phyloP scores from a whole-genome alignment of 2,113 vertebrate species.

The Onychostruthus taczanowskii region DNA sequence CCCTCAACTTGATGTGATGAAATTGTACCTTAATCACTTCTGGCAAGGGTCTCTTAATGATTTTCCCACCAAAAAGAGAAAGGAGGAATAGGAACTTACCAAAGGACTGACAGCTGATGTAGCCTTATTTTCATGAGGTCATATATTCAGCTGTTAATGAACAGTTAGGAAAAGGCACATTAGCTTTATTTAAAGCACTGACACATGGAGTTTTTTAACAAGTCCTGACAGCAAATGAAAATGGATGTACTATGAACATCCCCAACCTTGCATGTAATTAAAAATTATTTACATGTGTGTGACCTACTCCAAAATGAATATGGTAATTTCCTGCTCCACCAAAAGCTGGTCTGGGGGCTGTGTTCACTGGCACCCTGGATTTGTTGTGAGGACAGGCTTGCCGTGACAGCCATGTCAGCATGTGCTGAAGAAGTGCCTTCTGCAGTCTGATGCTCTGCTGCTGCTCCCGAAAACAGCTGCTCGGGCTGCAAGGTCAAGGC shows the following conservation, averaged over 20 bases:
- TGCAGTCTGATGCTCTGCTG: not conserved
- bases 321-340: not conserved
- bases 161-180: not conserved
- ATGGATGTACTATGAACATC: not conserved
- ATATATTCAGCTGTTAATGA: not conserved
- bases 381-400: not conserved
- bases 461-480: not conserved
- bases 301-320: not conserved
- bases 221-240: not conserved
- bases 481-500: not conserved
- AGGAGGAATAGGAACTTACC: not conserved
- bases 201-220: not conserved
- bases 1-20: not conserved
- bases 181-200: not conserved
- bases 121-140: not conserved
- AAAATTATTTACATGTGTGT: not conserved
- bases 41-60: not conserved
- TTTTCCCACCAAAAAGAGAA: not conserved
- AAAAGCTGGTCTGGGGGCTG: not conserved
- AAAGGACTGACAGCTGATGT: not conserved
- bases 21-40: not conserved
- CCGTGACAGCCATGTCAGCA: not conserved
- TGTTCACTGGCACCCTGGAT: fast-evolving
- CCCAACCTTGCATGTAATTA: not conserved
- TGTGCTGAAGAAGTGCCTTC: fast-evolving